Base-by-base conservation (phyloP, 2,888 invertebrate genomes). In the Schizaphis graminum region DNA sequence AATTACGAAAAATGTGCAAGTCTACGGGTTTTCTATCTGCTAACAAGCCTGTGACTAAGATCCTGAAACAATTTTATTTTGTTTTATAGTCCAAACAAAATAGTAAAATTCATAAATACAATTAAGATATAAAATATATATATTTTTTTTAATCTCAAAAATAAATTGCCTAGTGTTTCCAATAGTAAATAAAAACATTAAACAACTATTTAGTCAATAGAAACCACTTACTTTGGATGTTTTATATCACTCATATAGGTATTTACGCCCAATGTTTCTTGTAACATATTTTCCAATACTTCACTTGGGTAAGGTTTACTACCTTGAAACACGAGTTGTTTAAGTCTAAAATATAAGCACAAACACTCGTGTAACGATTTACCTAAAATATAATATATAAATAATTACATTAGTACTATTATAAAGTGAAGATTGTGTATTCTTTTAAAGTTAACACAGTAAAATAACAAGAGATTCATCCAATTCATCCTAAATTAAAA, bases 11-110 rank as follows among this genome's bases (percentile, higher is more conserved):
- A 85, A 99, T 96, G 96, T 99, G 99, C 47, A 99, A 96, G 95
- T 99, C 98, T 0, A 99, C 98, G 0, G 99, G 99, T 95, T 98
- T 98, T 61, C 98, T 96, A 96, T 99, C 99, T 0, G 98, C 99
- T 95, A 99, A 96, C 0, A 98, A 97, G 0, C 98, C 98, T 0
- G 99, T 98, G 24, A 99, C 98, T 97, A 99, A 97, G 89, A 98
- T 96, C 94, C 96, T 96, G 94, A 84, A 57, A 85, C 35, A 93
- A 61, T 91, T 96, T 41, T 2, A 53, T 61, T 56, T 26, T 26
- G 13, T 61, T 56, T 26, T 26, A 24, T 21, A 93, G 16, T 26
- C 3, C 35, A 67, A 93, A 77, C 26, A 44, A 89, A 86, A 61
- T 35, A 35, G 16, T 53, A 26, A 4, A 3, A 67, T n/a, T 13